Percentiles rank a stretch among this genome's conserved stretches.
phyloP scores from a whole-genome alignment of 2,888 invertebrate species.

The Syrista parreyssii region DNA sequence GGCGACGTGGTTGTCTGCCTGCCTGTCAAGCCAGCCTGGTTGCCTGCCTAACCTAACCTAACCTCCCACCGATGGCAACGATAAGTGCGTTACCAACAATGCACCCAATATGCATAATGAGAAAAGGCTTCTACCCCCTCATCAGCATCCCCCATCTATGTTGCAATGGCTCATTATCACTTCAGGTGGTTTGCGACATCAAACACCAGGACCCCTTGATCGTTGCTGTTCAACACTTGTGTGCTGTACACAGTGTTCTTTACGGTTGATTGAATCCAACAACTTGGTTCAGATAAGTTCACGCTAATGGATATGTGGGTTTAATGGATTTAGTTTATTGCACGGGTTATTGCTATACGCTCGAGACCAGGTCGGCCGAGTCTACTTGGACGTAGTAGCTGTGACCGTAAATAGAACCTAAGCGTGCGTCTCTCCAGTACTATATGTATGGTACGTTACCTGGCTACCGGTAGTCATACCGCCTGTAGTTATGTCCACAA shows the following conservation, averaged over 20 bases:
- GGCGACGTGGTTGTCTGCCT: not conserved
- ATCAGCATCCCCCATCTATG: too few relatives aligned
- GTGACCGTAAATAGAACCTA: not conserved
- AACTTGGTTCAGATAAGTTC: not conserved
- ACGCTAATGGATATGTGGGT: not conserved
- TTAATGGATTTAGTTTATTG: not conserved
- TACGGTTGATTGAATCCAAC: not conserved
- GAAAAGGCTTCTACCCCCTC: not conserved
- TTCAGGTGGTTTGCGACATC: not conserved
- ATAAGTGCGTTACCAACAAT: not conserved
- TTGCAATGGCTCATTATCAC: not conserved
- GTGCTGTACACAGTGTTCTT: not conserved
- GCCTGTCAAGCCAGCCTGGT: not conserved
- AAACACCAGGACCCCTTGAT: not conserved
- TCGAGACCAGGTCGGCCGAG: not conserved
- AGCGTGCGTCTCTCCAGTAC: not conserved
- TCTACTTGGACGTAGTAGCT: not conserved
- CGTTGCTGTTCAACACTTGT: not conserved
- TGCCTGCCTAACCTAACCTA: not conserved
- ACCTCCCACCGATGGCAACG: not conserved
- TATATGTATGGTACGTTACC: slow-evolving; percentile 5
- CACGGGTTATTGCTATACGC: not conserved
- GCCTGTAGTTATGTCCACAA: slow-evolving; percentile 37
- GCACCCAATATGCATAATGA: not conserved
- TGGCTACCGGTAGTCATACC: slow-evolving; percentile 25